These are phyloP conservation scores for Seira sanloemensis DNA, from an alignment of 2,888 invertebrate genomes.

Conservation along the genomic window DNA sequence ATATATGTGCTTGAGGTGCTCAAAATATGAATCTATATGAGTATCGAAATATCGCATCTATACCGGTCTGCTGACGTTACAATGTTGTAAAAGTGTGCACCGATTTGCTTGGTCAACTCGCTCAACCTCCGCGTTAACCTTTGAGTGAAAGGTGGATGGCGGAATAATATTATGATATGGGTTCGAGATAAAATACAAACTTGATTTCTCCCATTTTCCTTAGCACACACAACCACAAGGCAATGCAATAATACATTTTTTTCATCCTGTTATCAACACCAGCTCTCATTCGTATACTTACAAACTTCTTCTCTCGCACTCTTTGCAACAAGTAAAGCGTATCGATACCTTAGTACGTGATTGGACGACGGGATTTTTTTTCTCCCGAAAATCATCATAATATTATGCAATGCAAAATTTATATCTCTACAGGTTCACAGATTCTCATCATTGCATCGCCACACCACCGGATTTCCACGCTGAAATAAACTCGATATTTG, in stretches of 20 bases:
- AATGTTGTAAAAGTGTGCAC: no score
- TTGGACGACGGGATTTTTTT: not conserved
- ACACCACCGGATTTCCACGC: not conserved
- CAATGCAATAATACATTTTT: not conserved
- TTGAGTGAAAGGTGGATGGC: not conserved
- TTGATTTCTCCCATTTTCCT: not conserved
- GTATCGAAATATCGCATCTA: no score
- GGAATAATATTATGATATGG: not conserved
- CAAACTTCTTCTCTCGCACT: not conserved
- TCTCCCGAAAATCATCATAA: not conserved
- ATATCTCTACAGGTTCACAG: no score
- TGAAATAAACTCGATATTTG: not conserved
- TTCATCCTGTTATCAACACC: not conserved
- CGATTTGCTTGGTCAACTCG: not conserved
- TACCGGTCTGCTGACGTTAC: no score
- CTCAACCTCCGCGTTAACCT: not conserved
- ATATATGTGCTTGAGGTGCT: no score
- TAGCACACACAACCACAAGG: no score
- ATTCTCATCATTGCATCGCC: not conserved
- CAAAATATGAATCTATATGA: no score
- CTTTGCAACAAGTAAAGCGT: conserved; percentile 4
- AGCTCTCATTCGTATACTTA: not conserved
- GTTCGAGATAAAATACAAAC: not conserved
- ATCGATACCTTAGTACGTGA: not conserved
- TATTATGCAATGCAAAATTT: no score